Evolutionary conservation across 2,888 invertebrate genomes (phyloP).

Genomic region (Acronicta alni): DNA sequence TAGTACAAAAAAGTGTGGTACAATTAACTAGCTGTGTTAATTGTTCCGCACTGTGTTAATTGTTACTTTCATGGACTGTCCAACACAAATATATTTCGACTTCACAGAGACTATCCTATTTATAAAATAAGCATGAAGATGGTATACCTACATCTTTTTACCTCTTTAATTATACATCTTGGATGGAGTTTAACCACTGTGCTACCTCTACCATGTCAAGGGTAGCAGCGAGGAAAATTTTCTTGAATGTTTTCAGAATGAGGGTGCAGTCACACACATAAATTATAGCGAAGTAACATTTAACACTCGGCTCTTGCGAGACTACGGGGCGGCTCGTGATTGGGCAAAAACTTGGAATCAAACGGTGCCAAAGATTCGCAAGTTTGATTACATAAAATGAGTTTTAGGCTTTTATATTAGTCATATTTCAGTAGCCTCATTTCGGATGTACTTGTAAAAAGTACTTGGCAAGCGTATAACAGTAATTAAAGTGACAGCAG

Average conservation of each 20-base stretch:
- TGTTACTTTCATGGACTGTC: too few species aligned
- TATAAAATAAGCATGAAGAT: too few species aligned
- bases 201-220: neutral
- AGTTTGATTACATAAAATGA: slow-evolving; percentile 41
- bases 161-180: too few species aligned
- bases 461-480: slow-evolving; percentile 33
- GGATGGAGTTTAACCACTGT: slow-evolving; percentile 13
- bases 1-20: too few species aligned
- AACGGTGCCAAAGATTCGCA: slow-evolving; percentile 40
- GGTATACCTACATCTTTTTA: too few species aligned
- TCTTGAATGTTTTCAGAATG: slow-evolving; percentile 66
- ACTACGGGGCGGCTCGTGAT: slow-evolving; percentile 19
- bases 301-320: slow-evolving; percentile 22
- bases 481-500: slow-evolving; percentile 48
- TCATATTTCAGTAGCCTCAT: slow-evolving; percentile 38
- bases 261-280: slow-evolving; percentile 59
- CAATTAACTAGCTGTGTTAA: too few species aligned
- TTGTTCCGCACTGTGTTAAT: too few species aligned
- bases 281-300: slow-evolving; percentile 57
- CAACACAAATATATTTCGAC: too few species aligned
- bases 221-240: slow-evolving; percentile 49
- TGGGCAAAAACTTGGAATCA: slow-evolving; percentile 35
- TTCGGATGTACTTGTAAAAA: slow-evolving; percentile 34
- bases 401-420: slow-evolving; percentile 18
- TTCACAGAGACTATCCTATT: too few species aligned